phyloP scores from a whole-genome alignment of 1,140 invertebrate genomes.

The Neodiprion virginianus region DNA sequence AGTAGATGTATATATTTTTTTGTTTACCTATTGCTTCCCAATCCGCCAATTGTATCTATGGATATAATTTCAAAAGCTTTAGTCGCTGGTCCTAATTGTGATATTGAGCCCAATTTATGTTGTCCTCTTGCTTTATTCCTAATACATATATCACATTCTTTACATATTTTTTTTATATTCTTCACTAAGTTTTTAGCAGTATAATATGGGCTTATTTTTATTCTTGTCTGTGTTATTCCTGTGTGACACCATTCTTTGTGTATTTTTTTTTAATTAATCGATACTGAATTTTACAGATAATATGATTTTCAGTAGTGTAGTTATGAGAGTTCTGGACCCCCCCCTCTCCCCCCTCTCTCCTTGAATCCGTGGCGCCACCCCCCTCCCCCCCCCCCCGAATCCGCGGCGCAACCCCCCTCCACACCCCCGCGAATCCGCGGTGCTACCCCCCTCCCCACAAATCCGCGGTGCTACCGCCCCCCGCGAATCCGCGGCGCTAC shows the following conservation, averaged over 20 bases:
- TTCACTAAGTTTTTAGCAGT: constrained; percentile 21
- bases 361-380: no score
- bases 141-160: constrained; percentile 20
- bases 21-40: constrained; percentile 12
- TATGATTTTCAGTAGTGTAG: no score
- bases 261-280: constrained; percentile 19
- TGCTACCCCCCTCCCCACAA: no score
- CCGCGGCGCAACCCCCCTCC: no score
- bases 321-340: no score
- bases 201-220: constrained; percentile 20
- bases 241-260: constrained; percentile 21
- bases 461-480: no score
- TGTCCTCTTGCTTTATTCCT: constrained; percentile 24
- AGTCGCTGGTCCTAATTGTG: constrained; percentile 25
- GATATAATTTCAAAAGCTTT: background rate
- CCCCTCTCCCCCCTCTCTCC: no score
- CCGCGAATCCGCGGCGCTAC: no score
- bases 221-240: constrained; percentile 12
- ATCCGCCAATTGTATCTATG: constrained; percentile 23
- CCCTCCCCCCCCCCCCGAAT: no score
- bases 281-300: constrained; percentile 16
- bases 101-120: constrained; percentile 20
- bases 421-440: no score
- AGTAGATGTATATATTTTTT: constrained; percentile 26
- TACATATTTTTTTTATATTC: constrained; percentile 22